Percentiles rank a stretch among this genome's conserved stretches.
Conservation (phyloP, 64 coral and sea anemone species). For the Astreopora myriophthalma region DNA sequence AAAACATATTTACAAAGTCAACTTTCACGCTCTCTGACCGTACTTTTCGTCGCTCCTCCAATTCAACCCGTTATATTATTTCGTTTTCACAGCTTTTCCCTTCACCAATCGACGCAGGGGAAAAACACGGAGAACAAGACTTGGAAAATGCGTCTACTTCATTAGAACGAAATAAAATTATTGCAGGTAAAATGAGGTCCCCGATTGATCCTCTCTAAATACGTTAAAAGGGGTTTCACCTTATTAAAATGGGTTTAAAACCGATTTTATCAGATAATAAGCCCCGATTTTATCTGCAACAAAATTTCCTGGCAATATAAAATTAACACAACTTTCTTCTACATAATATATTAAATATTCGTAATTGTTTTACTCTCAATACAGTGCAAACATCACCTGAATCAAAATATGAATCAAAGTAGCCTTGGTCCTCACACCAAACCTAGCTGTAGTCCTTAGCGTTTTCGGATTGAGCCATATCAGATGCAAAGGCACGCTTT, state of each 20-base stretch:
- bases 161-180: no score
- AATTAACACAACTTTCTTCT: neutral
- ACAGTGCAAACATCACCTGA: neutral
- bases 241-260: no score
- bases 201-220: no score
- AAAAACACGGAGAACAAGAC: no score
- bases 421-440: neutral
- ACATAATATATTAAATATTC: neutral
- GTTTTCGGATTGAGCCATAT: no score
- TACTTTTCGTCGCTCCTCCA: neutral
- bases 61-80: neutral
- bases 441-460: no score
- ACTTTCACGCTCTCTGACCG: neutral
- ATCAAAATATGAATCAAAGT: neutral
- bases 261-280: no score
- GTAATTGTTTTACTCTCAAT: neutral
- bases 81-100: neutral
- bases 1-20: constrained; percentile 10
- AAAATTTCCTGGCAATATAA: neutral
- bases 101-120: no score
- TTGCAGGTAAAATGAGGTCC: no score
- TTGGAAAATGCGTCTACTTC: no score
- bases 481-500: neutral
- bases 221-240: no score
- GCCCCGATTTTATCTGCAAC: no score